A percentile compares a stretch with the other conserved stretches of the same genome.
These are phyloP conservation scores for Andrena chrysosceles DNA, from an alignment of 2,888 invertebrate species.

Conservation along the genomic window DNA sequence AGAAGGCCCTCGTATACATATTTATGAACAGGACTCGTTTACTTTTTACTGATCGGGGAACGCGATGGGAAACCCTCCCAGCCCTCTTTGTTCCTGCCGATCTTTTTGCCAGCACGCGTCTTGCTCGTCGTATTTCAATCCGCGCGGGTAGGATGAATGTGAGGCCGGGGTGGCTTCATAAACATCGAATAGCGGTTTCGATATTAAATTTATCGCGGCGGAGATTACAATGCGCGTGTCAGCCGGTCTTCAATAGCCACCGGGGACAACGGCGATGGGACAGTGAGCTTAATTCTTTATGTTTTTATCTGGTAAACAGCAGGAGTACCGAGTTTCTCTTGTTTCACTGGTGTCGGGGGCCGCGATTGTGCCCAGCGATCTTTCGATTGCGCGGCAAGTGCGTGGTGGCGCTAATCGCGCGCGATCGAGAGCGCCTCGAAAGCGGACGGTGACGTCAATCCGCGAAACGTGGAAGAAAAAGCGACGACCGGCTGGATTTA, in stretches of 20 bases:
- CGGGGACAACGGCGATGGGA: constrained; percentile 28
- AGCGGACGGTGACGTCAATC: constrained; percentile 42
- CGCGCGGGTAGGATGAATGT: constrained; percentile 44
- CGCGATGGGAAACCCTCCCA: neutral
- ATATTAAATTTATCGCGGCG: constrained; percentile 67
- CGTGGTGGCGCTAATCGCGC: constrained; percentile 3
- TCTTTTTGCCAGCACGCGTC: constrained; percentile 24
- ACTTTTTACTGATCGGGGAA: constrained; percentile 41
- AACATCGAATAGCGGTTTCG: constrained; percentile 63
- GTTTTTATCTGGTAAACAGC: constrained; percentile 50
- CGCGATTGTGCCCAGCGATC: constrained; percentile 1
- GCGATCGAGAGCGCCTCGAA: constrained; percentile 10
- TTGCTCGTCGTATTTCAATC: constrained; percentile 56
- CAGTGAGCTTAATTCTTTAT: constrained; percentile 59
- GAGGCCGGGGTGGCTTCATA: constrained; percentile 45
- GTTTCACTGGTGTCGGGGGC: constrained; percentile 6
- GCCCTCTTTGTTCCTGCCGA: constrained; percentile 48
- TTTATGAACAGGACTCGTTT: constrained; percentile 44
- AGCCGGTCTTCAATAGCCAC: constrained; percentile 55
- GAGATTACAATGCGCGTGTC: constrained; percentile 62
- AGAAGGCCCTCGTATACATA: constrained; percentile 33
- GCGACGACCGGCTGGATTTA: neutral
- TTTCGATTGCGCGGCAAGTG: neutral
- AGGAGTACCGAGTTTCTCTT: constrained; percentile 26
- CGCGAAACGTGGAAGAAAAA: constrained; percentile 10